A percentile compares a stretch with the other conserved stretches of the same genome.
These are phyloP conservation scores for Panzeria rudis DNA, from an alignment of 2,888 invertebrate genomes.

Conservation along the genomic window DNA sequence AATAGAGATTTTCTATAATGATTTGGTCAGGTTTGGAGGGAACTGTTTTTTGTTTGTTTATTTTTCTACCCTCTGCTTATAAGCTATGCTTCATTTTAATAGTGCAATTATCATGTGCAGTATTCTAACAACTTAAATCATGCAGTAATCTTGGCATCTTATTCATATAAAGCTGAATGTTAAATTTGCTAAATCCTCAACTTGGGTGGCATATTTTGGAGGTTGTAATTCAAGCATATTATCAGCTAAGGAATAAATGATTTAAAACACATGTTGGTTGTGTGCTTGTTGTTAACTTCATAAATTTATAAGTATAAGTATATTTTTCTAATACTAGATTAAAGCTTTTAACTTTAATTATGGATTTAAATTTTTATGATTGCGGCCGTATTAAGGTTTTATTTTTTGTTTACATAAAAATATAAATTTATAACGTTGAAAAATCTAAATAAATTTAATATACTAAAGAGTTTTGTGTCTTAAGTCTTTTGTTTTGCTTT, in stretches of 20 bases:
- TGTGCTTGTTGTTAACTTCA: neutral
- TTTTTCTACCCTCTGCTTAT: neutral
- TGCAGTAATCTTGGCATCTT: neutral
- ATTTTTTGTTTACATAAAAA: constrained; percentile 4
- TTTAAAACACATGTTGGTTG: constrained; percentile 1
- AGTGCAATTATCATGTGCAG: constrained; percentile 44
- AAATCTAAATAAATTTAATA: neutral
- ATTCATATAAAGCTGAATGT: neutral
- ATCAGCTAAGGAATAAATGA: constrained; percentile 11
- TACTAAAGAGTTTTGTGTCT: constrained; percentile 21
- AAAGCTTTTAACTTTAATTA: constrained; percentile 56
- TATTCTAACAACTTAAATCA: neutral
- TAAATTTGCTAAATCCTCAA: neutral
- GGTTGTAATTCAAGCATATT: constrained; percentile 30
- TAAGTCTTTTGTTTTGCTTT: constrained; percentile 48
- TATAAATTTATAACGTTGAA: neutral
- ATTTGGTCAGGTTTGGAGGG: constrained; percentile 48
- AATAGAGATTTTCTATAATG: constrained; percentile 68
- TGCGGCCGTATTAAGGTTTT: constrained; percentile 7
- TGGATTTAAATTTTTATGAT: constrained; percentile 63
- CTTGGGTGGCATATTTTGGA: constrained; percentile 57
- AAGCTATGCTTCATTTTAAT: constrained; percentile 55
- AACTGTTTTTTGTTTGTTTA: neutral
- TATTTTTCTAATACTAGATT: constrained; percentile 23
- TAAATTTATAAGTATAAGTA: neutral